phyloP scores from a whole-genome alignment of 2,797 vertebrate genomes.

The Chloroceryle inda region DNA sequence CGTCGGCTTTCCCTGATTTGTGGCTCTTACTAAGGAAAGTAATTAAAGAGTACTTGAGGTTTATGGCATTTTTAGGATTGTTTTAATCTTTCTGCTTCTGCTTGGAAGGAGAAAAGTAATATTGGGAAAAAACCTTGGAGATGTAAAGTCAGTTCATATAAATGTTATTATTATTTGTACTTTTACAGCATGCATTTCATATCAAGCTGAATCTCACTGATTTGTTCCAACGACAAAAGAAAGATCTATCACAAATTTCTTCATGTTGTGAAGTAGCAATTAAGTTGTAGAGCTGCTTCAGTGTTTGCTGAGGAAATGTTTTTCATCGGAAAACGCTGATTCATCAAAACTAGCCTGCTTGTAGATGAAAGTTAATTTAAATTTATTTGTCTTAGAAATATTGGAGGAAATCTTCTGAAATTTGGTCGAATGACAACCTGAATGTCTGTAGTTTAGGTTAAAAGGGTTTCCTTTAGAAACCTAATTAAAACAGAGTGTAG shows the following conservation, averaged over 20 bases:
- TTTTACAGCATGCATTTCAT: constrained; percentile 37
- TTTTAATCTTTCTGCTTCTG: constrained; percentile 31
- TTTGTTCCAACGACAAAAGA: constrained; percentile 44
- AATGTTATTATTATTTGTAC: constrained; percentile 5
- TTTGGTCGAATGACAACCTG: neutral
- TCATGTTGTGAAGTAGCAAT: constrained; percentile 31
- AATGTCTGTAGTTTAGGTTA: neutral
- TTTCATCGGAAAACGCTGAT: constrained; percentile 30
- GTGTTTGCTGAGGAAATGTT: constrained; percentile 30
- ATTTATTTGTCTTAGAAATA: constrained; percentile 11
- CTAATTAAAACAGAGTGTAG: neutral
- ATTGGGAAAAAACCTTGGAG: constrained; percentile 10
- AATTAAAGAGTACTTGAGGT: constrained; percentile 21
- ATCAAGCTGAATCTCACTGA: constrained; percentile 32
- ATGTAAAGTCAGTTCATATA: neutral
- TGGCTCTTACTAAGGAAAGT: neutral
- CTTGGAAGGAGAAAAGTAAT: neutral
- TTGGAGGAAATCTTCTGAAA: neutral
- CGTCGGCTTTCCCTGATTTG: constrained; percentile 21
- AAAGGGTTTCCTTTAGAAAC: neutral
- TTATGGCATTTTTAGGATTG: constrained; percentile 19
- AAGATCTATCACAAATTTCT: constrained; percentile 28
- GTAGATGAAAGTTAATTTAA: constrained; percentile 22
- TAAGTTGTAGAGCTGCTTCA: constrained; percentile 43
- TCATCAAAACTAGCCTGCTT: neutral